Evolutionary conservation across 2,113 vertebrate species (phyloP), one percentile per base, ranked within the genome.

Genomic region (Rhadina sibilatrix): DNA sequence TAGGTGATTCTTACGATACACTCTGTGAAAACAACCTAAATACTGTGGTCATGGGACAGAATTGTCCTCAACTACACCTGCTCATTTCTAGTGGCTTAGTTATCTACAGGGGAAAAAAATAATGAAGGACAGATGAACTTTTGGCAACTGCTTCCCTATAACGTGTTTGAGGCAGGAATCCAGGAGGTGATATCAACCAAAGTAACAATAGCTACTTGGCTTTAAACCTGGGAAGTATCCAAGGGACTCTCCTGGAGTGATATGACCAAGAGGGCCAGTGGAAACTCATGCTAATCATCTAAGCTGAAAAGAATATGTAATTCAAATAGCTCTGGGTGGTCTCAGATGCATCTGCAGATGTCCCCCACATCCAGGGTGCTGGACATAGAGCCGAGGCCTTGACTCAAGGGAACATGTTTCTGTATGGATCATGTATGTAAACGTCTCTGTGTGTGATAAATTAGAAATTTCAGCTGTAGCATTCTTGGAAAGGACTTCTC

Each of bases 371-470:
- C 33, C 33, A 14, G 11, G 18, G 24, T 37, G 17, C 20, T 0
- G 0, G 11, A 20, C 13, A 33, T 2, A 23, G 37, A 64, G 21
- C 11, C 18, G 50, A 87, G 17, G n/a, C 11, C 9, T 54, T 92
- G 37, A 35, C 4, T 28, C 12, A 22, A 37, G 50, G 9, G 8
- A 83, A 1, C 3, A 1, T 40, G 27, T 54, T 87, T 89, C 66
- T 83, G 30, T 9, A 8, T 0, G 0, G 15, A 30, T 76, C 30
- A 10, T 20, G 18, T 2, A 4, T 53, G n/a, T 42, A 11, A 60
- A 53, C 0, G 0, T n/a, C 25, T 46, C 9, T 68, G n/a, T 1
- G 1, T 15, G 25, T 30, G 38, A 40, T 17, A 30, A 66, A 52
- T 38, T 35, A 64, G 53, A 71, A 63, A 46, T 2, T 66, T 94